Evolutionary conservation across 2,113 vertebrate genomes (phyloP).

Genomic region (Eurystomus gularis): DNA sequence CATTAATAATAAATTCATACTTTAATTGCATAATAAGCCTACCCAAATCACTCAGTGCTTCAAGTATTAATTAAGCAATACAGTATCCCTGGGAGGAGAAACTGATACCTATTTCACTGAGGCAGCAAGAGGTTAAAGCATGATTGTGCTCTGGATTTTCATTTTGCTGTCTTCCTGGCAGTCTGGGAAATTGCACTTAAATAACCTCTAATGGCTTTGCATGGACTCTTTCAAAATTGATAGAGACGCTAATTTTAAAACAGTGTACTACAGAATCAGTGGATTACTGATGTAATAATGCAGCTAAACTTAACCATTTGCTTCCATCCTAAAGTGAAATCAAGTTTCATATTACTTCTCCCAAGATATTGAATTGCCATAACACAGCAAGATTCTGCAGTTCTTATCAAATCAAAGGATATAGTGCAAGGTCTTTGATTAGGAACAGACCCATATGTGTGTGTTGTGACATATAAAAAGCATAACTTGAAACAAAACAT

Average conservation of each 20-base stretch:
- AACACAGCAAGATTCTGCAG: neutral
- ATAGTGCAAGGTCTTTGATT: neutral
- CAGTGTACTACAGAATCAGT: neutral
- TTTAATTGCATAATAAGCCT: neutral
- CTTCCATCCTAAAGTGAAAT: neutral
- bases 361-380: neutral
- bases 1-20: neutral
- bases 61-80: neutral
- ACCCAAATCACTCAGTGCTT: neutral
- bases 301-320: neutral
- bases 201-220: slow-evolving; percentile 20
- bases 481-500: neutral
- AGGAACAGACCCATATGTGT: neutral
- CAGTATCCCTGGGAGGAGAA: neutral
- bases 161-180: neutral
- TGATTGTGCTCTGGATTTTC: neutral
- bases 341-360: neutral
- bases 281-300: neutral
- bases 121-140: neutral
- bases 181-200: neutral
- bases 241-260: neutral
- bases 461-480: rapidly evolving
- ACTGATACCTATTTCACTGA: neutral
- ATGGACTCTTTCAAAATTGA: neutral
- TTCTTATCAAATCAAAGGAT: neutral